Evolutionary conservation across 2,797 vertebrate genomes (phyloP), one percentile per base, ranked within the genome.

Genomic region (Phyllotis vaccarum): DNA sequence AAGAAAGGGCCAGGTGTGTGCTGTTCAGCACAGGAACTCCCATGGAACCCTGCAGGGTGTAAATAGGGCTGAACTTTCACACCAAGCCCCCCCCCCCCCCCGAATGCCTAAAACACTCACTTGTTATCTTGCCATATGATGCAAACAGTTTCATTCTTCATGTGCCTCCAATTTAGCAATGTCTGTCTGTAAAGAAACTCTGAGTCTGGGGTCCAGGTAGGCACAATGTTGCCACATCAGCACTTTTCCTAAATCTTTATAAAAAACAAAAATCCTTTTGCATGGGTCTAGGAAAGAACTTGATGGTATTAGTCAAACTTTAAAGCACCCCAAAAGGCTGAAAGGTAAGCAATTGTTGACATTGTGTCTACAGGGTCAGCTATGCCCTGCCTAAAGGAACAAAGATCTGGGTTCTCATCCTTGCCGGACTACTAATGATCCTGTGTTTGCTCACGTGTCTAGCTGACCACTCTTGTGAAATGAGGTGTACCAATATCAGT

Each of bases 221-320:
- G 3, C 10, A 54, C 6, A 43, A 64, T 60, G 19, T n/a, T 86
- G 56, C 9, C 49, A n/a, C 40, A 78, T 56, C 58, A 91, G 80
- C n/a, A 83, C 68, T 96, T 96, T 83, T 85, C 82, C 75, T 74
- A 78, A 96, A 90, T 46, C 64, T 58, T 89, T 37, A 83, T n/a
- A 22, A 93, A 93, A 70, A 95, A 49, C 9, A 91, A 93, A 95
- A 82, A 64, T 74, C 40, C 9, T 58, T 49, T 86, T 81, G 31
- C 19, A 31, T 1, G 27, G n/a, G 92, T 82, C 46, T 87, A 21
- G 56, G 16, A 79, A 87, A 92, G 14, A 74, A 52, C 19, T 86
- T 89, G 58, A 76, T 16, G 54, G 22, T 68, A 54, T 82, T 13
- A 92, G 52, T 27, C 80, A 94, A 82, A 68, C n/a, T 43, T 75